A percentile compares a stretch with the other conserved stretches of the same genome.
phyloP scores from a whole-genome alignment of 2,888 invertebrate genomes.

The Drosophila austrosaltans region DNA sequence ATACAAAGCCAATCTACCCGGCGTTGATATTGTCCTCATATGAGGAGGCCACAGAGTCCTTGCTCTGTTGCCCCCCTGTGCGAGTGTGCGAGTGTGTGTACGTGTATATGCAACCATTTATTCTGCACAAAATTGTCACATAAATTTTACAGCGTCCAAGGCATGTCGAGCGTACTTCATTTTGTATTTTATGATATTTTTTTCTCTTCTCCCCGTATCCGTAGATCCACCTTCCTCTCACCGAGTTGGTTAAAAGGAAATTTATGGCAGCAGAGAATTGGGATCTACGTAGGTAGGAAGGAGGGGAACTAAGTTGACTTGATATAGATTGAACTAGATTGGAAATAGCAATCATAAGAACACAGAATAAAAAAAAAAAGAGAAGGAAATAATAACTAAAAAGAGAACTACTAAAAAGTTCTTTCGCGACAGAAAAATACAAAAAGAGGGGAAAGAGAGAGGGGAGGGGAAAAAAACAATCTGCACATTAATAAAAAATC shows the following conservation, averaged over 20 bases:
- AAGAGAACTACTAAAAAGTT: background rate
- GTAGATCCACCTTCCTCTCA: conserved; percentile 6
- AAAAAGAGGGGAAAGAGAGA: conserved; percentile 6
- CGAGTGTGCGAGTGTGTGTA: conserved; percentile 32
- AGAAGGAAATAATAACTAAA: too few species aligned
- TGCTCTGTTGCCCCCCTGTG: conserved; percentile 12
- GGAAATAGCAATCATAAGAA: conserved; percentile 10
- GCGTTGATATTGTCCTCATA: background rate
- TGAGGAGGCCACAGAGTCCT: conserved; percentile 1
- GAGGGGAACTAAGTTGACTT: conserved; percentile 24
- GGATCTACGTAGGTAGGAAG: conserved; percentile 44
- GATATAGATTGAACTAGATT: conserved; percentile 34
- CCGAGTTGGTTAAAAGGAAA: conserved; percentile 68
- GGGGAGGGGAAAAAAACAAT: conserved; percentile 36
- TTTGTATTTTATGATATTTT: conserved; percentile 78
- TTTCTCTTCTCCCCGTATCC: conserved; percentile 20
- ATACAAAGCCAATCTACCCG: conserved; percentile 27
- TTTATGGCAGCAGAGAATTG: conserved; percentile 52
- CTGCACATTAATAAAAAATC: conserved; percentile 63
- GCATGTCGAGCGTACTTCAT: conserved; percentile 77
- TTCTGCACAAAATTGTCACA: conserved; percentile 76
- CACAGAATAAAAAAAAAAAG: background rate
- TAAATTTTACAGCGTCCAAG: conserved; percentile 72
- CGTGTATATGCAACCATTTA: conserved; percentile 57
- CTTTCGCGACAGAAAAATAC: background rate